Evolutionary conservation across 2,113 vertebrate genomes (phyloP).

Genomic region (Chloroceryle aenea): DNA sequence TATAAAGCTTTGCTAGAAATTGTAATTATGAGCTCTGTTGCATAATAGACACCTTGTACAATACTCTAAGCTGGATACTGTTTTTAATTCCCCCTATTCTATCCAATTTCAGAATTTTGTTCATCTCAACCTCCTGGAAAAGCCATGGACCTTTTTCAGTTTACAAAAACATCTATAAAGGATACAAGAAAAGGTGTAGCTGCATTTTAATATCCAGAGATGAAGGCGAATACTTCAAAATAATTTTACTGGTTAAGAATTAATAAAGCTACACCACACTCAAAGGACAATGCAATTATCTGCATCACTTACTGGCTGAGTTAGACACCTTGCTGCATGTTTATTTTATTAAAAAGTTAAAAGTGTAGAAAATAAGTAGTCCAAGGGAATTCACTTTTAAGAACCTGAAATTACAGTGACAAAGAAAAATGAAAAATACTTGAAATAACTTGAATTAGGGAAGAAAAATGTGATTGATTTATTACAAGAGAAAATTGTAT

Average conservation of each 20-base stretch:
- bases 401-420: background rate
- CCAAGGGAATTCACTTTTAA: background rate
- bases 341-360: conserved; percentile 1
- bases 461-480: conserved; percentile 7
- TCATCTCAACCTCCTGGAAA: background rate
- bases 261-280: background rate
- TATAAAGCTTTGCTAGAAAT: background rate
- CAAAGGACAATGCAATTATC: background rate
- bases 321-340: background rate
- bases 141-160: background rate
- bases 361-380: background rate
- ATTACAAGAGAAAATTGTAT: background rate
- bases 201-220: background rate
- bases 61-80: background rate
- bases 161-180: background rate
- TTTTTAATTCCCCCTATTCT: background rate
- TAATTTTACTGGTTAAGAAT: background rate
- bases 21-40: background rate
- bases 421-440: conserved; percentile 2
- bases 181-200: background rate
- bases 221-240: background rate
- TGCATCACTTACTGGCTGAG: background rate
- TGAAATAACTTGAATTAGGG: background rate
- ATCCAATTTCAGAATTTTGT: background rate
- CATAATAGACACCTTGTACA: background rate